Conservation (phyloP, 2,113 vertebrate genomes). For the Indicator maculatus region DNA sequence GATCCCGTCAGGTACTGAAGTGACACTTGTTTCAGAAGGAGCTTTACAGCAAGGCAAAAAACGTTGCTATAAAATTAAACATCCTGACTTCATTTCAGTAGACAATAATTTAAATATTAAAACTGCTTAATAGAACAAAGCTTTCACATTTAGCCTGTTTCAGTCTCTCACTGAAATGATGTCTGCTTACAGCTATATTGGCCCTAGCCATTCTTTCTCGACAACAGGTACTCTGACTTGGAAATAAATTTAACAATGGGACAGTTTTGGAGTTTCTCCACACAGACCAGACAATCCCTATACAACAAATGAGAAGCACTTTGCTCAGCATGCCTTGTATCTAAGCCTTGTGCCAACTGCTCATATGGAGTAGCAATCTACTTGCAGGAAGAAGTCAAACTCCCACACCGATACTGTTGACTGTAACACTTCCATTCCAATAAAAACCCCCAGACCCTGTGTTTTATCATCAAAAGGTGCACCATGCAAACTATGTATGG, state of each 20-base stretch:
- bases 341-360: background rate
- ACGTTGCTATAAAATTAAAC: background rate
- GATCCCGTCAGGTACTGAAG: background rate
- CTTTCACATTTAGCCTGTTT: background rate
- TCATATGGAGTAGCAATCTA: background rate
- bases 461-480: conserved; percentile 66
- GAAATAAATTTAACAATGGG: background rate
- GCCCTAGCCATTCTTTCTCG: background rate
- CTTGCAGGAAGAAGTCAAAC: conserved; percentile 47
- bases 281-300: background rate
- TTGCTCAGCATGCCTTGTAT: accelerated
- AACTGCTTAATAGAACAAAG: background rate
- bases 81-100: background rate
- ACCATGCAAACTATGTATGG: background rate
- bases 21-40: background rate
- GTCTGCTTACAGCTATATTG: accelerated
- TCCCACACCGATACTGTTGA: conserved; percentile 15
- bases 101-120: background rate
- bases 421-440: conserved; percentile 31
- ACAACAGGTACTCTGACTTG: background rate
- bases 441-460: background rate
- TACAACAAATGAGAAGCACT: background rate
- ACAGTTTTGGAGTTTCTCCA: background rate
- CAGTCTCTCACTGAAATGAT: background rate
- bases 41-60: background rate